Conservation (phyloP, 2,888 invertebrate genomes). For the Erannis defoliaria region DNA sequence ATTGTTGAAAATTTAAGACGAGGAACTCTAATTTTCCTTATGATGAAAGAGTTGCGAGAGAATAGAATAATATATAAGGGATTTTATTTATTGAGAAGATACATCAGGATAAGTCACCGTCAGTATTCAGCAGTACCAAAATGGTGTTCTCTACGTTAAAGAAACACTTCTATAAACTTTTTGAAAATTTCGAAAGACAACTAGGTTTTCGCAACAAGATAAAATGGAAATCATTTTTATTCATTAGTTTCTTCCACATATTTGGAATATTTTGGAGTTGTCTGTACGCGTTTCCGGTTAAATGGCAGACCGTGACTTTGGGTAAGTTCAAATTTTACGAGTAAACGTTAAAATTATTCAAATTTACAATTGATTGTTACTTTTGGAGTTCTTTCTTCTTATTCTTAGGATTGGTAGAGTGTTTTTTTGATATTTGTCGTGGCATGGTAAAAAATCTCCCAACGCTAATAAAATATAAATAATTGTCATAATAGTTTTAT, state of each 20-base stretch:
- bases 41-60: neutral
- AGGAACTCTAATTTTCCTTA: neutral
- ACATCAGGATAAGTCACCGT: neutral
- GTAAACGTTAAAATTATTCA: neutral
- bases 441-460: no score
- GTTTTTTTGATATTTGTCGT: no score
- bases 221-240: neutral
- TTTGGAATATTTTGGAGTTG: neutral
- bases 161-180: neutral
- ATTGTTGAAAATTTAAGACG: no score
- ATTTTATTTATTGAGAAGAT: neutral
- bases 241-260: neutral
- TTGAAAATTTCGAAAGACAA: neutral
- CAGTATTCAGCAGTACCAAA: neutral
- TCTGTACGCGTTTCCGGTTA: neutral
- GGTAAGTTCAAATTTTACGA: neutral
- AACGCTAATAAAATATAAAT: no score
- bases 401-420: no score
- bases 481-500: no score
- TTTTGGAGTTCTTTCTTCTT: no score
- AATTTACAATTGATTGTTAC: no score
- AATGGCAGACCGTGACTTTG: neutral
- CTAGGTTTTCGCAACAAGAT: neutral
- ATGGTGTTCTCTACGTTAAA: neutral
- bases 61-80: neutral